phyloP scores from a whole-genome alignment of 92 coral and sea anemone genomes.

The Pocillopora meandrina region DNA sequence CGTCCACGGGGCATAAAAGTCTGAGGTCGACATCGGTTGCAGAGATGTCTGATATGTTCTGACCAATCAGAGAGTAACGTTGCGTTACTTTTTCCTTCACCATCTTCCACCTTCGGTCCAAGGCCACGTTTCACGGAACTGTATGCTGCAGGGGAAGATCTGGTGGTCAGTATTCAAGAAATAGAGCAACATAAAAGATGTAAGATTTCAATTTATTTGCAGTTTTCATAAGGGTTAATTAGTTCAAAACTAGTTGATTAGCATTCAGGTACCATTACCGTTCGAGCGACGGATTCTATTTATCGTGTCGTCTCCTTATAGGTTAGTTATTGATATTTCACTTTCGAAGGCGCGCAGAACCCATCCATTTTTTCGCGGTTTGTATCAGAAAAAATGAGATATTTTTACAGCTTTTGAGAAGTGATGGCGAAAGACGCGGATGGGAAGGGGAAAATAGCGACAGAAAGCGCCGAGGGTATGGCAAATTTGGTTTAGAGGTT shows the following conservation, averaged over 20 bases:
- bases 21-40: no score
- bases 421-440: no score
- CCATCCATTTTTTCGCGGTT: not conserved
- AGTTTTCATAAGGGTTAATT: not conserved
- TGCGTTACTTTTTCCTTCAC: not conserved
- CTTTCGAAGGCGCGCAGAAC: not conserved
- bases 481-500: no score
- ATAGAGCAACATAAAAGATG: not conserved
- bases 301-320: slow-evolving; percentile 3
- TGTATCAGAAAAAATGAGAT: not conserved
- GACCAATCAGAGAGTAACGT: not conserved
- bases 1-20: no score
- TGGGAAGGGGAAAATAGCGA: no score
- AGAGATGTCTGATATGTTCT: no score
- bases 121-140: not conserved
- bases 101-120: not conserved
- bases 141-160: no score
- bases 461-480: no score
- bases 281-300: slow-evolving; percentile 10
- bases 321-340: not conserved
- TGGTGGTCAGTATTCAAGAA: not conserved
- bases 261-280: slow-evolving; percentile 1
- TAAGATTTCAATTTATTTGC: not conserved
- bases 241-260: not conserved
- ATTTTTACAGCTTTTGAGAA: not conserved